Conservation (phyloP, 2,888 invertebrate species). For the Pteria penguin region DNA sequence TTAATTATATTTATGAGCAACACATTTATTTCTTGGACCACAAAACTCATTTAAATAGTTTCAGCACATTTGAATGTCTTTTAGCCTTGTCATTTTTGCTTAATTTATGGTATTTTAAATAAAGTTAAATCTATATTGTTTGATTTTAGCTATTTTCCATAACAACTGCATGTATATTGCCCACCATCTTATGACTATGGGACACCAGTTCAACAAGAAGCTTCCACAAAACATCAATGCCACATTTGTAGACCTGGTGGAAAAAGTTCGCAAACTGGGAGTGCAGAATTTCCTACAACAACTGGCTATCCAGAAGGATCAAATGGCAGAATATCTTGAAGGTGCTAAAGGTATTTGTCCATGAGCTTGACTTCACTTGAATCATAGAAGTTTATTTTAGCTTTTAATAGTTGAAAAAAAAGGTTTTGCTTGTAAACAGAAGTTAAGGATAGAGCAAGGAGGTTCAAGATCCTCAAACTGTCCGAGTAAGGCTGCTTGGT, state of each 20-base stretch:
- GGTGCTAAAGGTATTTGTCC: slow-evolving; percentile 87
- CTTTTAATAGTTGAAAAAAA: slow-evolving; percentile 45
- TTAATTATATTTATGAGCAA: no score
- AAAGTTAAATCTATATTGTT: slow-evolving; percentile 64
- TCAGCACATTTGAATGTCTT: background rate
- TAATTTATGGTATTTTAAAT: background rate
- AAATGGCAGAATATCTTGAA: slow-evolving; percentile 87
- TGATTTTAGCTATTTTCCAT: slow-evolving; percentile 81
- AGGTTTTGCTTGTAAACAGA: no score
- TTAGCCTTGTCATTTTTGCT: background rate
- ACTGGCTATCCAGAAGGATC: slow-evolving; percentile 87
- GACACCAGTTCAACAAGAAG: slow-evolving; percentile 85
- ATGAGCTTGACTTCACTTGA: no score
- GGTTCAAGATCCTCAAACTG: no score
- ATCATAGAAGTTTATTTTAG: no score
- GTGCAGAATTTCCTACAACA: slow-evolving; percentile 87
- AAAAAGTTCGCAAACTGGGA: slow-evolving; percentile 86
- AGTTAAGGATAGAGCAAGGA: no score
- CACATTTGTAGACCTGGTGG: slow-evolving; percentile 86
- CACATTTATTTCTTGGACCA: no score
- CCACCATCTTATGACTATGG: slow-evolving; percentile 86
- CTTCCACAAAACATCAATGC: slow-evolving; percentile 83
- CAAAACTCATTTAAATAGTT: no score
- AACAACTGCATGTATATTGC: slow-evolving; percentile 95
- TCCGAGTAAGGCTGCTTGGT: no score